Evolutionary conservation across 1,140 invertebrate species (phyloP), one percentile per base, ranked within the genome.

Genomic region (Drosophila orosa): DNA sequence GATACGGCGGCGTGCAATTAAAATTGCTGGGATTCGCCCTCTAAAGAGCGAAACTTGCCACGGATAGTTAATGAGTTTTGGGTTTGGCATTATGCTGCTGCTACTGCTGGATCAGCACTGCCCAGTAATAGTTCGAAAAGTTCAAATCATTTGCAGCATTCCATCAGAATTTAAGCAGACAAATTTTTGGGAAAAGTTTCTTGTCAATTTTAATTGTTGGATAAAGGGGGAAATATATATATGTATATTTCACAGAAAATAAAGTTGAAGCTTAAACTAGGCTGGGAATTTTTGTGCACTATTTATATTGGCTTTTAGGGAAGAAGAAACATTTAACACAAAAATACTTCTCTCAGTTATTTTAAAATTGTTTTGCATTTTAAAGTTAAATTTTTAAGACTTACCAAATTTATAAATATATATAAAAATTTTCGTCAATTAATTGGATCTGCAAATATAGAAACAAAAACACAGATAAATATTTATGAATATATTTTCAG

Each of bases 1-100:
- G 72, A 76, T 79, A 83, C 44, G 42, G 62, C 57, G 57, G 62
- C 52, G 60, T 42, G 80, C 79, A 82, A 82, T 82, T 82, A 81
- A 87, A 82, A 80, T 72, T 42, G 42, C 47, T 73, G 25, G 47
- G 25, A 72, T 58, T 17, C 42, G 39, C 61, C 52, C 31, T 29
- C 68, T n/a, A 78, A 78, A 72, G 74, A 80, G 63, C 48, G 17
- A 57, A 57, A 67, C 57, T 74, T 68, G 47, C 63, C 52, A 31
- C 31, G 27, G 52, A 35, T 60, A 55, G 69, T 77, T 81, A 80
- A 80, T 80, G 78, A 80, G 66, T 55, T 68, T 50, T 57, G 57
- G 39, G 12, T 27, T 58, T 22, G 37, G 50, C 59, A 52, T 58
- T 17, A 71, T 62, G 59, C 24, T 24, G 24, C 27, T 19, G 27